Percentiles rank a stretch among this genome's conserved stretches.
Evolutionary conservation across 2,888 invertebrate genomes (phyloP).

Genomic region (Cordilura impudica): DNA sequence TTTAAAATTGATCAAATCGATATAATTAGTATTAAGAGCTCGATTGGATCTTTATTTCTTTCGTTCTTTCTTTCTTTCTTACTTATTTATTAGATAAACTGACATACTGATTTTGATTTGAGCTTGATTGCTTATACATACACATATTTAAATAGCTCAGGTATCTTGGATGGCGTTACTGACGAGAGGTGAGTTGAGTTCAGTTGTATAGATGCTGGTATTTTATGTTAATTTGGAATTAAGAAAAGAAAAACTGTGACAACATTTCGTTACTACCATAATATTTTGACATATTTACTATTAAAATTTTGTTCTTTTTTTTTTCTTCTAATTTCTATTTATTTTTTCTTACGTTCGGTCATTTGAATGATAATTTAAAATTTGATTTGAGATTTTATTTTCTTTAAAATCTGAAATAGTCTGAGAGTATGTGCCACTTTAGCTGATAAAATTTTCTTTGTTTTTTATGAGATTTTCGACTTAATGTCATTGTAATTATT

Average conservation of each 20-base stretch:
- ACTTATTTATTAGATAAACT: too few relatives aligned
- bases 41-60: neutral
- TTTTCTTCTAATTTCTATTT: neutral
- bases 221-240: slow-evolving; percentile 12
- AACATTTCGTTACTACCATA: slow-evolving; percentile 27
- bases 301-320: neutral
- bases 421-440: neutral
- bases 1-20: slow-evolving; percentile 43
- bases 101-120: slow-evolving; percentile 7
- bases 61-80: too few relatives aligned
- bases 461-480: slow-evolving; percentile 35
- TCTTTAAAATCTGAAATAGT: neutral
- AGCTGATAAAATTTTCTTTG: slow-evolving; percentile 6
- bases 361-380: slow-evolving; percentile 12
- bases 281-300: slow-evolving; percentile 41
- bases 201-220: slow-evolving; percentile 9
- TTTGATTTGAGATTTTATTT: neutral
- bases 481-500: slow-evolving; percentile 39
- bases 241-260: neutral
- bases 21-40: slow-evolving; percentile 28
- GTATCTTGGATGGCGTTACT: neutral
- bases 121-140: neutral
- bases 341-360: neutral
- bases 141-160: slow-evolving; percentile 25
- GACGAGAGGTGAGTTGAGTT: slow-evolving; percentile 16